A percentile compares a stretch with the other conserved stretches of the same genome.
Conservation (phyloP, 1,140 invertebrate species). For the Asobara japonica region DNA sequence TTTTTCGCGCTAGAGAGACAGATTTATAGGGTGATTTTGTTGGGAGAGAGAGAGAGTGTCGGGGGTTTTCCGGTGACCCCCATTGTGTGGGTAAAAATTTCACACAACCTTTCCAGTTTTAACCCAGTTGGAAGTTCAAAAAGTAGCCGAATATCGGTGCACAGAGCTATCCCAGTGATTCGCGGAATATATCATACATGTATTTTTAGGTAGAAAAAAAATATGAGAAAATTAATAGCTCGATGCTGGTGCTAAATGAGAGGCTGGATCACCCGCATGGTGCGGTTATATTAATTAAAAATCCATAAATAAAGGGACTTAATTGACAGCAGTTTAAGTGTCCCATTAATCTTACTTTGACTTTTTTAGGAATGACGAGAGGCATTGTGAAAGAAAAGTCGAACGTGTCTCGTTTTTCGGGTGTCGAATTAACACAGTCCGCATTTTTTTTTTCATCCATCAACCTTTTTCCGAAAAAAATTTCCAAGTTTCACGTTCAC, state of each 20-base stretch:
- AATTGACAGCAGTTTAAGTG: neutral
- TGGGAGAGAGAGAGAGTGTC: neutral
- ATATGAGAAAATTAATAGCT: neutral
- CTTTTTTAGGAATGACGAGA: neutral
- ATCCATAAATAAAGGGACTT: slow-evolving; percentile 19
- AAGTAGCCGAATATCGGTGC: too few species aligned
- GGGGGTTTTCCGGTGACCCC: neutral
- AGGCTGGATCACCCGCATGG: neutral
- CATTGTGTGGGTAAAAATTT: slow-evolving; percentile 49
- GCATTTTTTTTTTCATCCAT: neutral
- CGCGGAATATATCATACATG: too few species aligned
- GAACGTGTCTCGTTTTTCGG: neutral
- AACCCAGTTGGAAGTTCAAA: too few species aligned
- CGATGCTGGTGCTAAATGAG: slow-evolving; percentile 5
- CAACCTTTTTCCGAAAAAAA: neutral
- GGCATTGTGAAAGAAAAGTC: too few species aligned
- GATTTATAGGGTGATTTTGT: neutral
- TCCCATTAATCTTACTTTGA: slow-evolving; percentile 16
- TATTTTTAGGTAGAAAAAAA: neutral
- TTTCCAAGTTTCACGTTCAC: neutral
- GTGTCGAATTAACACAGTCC: neutral
- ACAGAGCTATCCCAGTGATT: too few species aligned
- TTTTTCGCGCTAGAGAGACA: neutral
- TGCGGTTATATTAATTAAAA: slow-evolving; percentile 26
- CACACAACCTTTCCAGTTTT: too few species aligned